Percentiles rank a stretch among this genome's conserved stretches.
Conservation (phyloP, 1,140 invertebrate genomes). For the Megathymus violae region DNA sequence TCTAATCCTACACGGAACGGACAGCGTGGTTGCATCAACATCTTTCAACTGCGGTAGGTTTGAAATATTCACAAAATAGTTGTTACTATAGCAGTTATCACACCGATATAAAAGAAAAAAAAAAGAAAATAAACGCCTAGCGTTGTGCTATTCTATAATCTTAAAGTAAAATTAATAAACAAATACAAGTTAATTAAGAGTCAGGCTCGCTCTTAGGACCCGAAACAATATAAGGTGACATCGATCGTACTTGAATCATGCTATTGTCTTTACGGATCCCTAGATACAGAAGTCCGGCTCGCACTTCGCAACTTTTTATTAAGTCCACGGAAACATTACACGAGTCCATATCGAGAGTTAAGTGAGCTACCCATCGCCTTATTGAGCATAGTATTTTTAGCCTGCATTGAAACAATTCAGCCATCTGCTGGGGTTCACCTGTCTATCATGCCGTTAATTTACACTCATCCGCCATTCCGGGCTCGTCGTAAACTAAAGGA, state of each 20-base stretch:
- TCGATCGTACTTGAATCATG: background rate
- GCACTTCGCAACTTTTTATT: background rate
- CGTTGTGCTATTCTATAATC: too few species aligned
- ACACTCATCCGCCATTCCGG: constrained; percentile 64
- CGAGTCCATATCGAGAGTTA: constrained; percentile 53
- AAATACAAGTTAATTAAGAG: too few species aligned
- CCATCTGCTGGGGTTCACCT: constrained; percentile 79
- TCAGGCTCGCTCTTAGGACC: too few species aligned
- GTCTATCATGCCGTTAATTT: constrained; percentile 77
- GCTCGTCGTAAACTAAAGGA: constrained; percentile 66
- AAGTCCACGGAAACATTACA: constrained; percentile 52
- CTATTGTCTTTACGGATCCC: background rate
- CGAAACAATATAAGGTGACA: too few species aligned
- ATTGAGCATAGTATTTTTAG: constrained; percentile 70
- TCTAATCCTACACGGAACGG: too few species aligned
- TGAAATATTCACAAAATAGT: too few species aligned
- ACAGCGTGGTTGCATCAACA: too few species aligned
- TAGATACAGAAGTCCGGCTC: background rate
- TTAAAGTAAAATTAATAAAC: too few species aligned
- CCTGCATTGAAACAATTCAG: constrained; percentile 73
- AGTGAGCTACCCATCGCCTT: constrained; percentile 49
- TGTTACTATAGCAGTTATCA: too few species aligned
- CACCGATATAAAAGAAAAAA: too few species aligned
- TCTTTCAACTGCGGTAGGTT: too few species aligned
- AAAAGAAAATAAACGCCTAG: too few species aligned